Percentiles rank a stretch among this genome's conserved stretches.
These are phyloP conservation scores for Heterotilapia buettikoferi DNA, from an alignment of 2,113 vertebrate genomes.

Conservation along the genomic window DNA sequence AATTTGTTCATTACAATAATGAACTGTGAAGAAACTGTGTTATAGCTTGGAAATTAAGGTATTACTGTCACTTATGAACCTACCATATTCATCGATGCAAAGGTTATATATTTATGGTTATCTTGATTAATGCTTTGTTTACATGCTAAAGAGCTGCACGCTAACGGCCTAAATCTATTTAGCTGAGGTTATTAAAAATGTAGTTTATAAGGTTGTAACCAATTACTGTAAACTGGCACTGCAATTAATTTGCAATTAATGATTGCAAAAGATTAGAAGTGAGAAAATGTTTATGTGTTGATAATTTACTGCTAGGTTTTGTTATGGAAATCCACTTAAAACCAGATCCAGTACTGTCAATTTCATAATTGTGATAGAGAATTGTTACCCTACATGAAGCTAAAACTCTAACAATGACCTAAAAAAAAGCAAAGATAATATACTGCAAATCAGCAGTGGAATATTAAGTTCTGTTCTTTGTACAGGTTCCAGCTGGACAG, in stretches of 20 bases:
- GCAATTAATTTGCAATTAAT: background rate
- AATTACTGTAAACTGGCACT: background rate
- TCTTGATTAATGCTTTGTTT: background rate
- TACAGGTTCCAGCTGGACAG: background rate
- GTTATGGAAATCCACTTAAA: background rate
- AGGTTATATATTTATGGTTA: background rate
- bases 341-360: background rate
- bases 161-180: background rate
- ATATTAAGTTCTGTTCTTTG: background rate
- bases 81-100: background rate
- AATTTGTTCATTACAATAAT: background rate
- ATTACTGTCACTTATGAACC: background rate
- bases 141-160: background rate
- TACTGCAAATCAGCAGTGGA: background rate
- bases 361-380: background rate
- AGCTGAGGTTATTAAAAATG: background rate
- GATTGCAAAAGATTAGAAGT: background rate
- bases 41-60: background rate
- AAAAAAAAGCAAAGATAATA: background rate
- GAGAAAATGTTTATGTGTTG: background rate
- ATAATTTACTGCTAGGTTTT: background rate
- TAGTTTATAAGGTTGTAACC: background rate
- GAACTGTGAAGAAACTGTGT: background rate
- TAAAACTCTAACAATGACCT: background rate
- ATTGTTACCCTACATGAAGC: background rate